Evolutionary conservation across 2,113 vertebrate genomes (phyloP), one percentile per base, ranked within the genome.

Genomic region (Pygoscelis antarcticus): DNA sequence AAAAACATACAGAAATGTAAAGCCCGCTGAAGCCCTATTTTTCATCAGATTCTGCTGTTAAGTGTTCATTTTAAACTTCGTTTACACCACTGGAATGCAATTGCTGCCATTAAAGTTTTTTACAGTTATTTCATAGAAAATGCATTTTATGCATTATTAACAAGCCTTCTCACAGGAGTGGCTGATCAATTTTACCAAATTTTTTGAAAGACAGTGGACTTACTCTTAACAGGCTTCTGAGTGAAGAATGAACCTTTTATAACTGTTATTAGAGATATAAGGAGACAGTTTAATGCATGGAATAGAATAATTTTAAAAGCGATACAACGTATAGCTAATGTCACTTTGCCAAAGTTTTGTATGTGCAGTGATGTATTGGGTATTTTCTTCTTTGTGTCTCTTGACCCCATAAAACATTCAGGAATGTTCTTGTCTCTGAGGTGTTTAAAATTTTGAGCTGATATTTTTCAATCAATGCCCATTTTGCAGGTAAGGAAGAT

Each of bases 401-500:
- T 77, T 83, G n/a, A 75, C 5, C 9, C 18, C 30, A 22, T 44
- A 38, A 89, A 60, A 57, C 5, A 7, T 42, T 62, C 21, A 80
- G 38, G 7, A 66, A 29, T 32, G 26, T 60, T 89, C 22, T 87
- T 74, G 29, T 47, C 27, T 82, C 22, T 30, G 61, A 54, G 51
- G 44, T 20, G 17, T 21, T 78, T 74, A 52, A n/a, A 81, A 49
- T 25, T 68, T 65, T 32, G 38, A 93, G 32, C 61, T 96, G 12
- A 88, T 71, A 34, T 75, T 96, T 91, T 95, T 68, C 46, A 83
- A 96, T 90, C 30, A 86, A 29, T 94, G 62, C 51, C 89, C 79
- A 51, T 77, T 93, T 96, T 96, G 3, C 97, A 99, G 99, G 99
- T 96, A 99, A 99, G 97, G 99, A 99, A 97, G 99, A 99, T 30